A percentile compares a stretch with the other conserved stretches of the same genome.
phyloP scores from a whole-genome alignment of 2,113 vertebrate genomes.

The Salvator merianae region DNA sequence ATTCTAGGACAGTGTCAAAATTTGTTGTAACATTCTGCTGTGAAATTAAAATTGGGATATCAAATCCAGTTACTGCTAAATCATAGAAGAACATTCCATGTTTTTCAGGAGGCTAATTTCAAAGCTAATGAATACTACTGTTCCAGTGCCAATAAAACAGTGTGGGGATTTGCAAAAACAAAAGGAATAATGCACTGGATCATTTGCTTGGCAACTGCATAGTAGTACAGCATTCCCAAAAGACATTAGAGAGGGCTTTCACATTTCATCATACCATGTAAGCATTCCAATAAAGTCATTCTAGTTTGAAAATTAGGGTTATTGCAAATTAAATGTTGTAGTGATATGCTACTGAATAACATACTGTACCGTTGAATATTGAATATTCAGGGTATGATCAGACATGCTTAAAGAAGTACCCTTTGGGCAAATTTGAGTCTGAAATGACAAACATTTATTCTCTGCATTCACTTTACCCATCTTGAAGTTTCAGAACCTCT shows the following conservation, averaged over 20 bases:
- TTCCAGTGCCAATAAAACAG: not conserved
- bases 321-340: not conserved
- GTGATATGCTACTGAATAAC: not conserved
- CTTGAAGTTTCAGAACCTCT: no score
- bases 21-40: not conserved
- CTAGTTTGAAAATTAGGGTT: not conserved
- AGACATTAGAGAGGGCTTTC: not conserved
- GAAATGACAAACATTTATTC: no score
- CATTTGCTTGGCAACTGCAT: not conserved
- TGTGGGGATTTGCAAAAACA: slow-evolving; percentile 14
- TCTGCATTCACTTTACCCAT: no score
- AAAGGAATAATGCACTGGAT: not conserved
- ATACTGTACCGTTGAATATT: not conserved
- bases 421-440: no score
- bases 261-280: not conserved
- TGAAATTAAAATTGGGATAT: not conserved
- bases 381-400: not conserved
- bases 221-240: not conserved
- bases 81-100: not conserved
- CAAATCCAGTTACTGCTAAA: not conserved
- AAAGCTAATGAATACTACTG: not conserved
- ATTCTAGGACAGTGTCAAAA: not conserved
- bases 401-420: no score
- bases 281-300: not conserved
- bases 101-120: not conserved